Evolutionary conservation across 2,797 vertebrate genomes (phyloP).

Genomic region (Arctocebus calabarensis): DNA sequence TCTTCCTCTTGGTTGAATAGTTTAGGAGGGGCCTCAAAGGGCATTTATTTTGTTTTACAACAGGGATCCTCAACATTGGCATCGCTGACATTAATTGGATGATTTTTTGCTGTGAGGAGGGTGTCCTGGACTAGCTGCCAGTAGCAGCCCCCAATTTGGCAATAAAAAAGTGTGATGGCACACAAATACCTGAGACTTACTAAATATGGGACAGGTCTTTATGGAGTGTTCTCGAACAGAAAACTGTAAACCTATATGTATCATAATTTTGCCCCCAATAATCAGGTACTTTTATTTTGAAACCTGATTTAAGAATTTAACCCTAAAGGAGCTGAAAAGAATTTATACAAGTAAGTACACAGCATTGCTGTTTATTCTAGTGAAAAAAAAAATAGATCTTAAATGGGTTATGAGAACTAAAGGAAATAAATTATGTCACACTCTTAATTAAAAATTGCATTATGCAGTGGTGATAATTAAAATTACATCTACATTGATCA

Average conservation of each 20-base stretch:
- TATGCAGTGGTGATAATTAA: constrained; percentile 47
- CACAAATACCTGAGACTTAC: neutral
- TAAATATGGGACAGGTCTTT: neutral
- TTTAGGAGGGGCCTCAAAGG: neutral
- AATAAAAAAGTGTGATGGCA: neutral
- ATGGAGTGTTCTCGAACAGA: neutral
- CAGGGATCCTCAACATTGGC: neutral
- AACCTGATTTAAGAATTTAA: neutral
- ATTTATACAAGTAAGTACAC: neutral
- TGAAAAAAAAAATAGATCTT: constrained; percentile 15
- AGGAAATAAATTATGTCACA: neutral
- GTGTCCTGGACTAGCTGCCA: neutral
- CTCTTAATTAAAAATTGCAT: constrained; percentile 69
- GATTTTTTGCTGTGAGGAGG: neutral
- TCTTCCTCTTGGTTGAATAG: neutral
- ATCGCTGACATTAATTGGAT: neutral
- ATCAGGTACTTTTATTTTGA: constrained; percentile 19
- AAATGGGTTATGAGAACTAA: neutral
- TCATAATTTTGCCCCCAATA: neutral
- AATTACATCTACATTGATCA: neutral
- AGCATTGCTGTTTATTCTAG: neutral
- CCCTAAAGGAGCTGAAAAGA: neutral
- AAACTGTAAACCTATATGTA: neutral
- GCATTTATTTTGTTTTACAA: neutral
- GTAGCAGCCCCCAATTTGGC: neutral